Evolutionary conservation across 2,797 vertebrate species (phyloP), one percentile per base, ranked within the genome.

Genomic region (Epinephelus coioides): DNA sequence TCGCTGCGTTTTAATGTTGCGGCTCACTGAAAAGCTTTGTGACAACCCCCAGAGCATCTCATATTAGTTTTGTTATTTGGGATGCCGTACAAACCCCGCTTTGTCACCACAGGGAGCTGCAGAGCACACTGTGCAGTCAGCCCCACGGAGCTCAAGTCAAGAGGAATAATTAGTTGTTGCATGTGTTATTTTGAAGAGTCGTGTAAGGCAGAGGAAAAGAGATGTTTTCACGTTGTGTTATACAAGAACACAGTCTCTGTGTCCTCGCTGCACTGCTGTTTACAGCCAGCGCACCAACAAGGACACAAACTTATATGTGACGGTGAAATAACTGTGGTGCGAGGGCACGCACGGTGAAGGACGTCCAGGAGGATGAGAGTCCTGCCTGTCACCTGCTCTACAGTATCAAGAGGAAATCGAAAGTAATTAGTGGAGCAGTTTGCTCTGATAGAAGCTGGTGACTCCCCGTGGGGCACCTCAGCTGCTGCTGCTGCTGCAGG

Each of bases 401-500:
- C 63, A 23, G 23, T 51, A 64, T 78, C 6, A 34, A 56, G 68
- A 72, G 60, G 70, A 81, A 80, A 86, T 85, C 30, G 9, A 67
- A 86, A 43, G 76, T 85, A 57, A 82, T 86, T 82, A 84, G 63
- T 43, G 0, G 64, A 76, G 73, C 62, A 63, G 79, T 86, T 81
- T 79, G 51, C 72, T 74, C 5, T 38, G 59, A 66, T 55, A 69
- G 71, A 67, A 67, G 60, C 23, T 3, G 44, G 30, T 21, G 64
- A 76, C 82, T 87, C 87, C 82, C 86, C 72, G 82, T 43, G 76
- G 55, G 78, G 76, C 79, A 55, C 71, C 84, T 86, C 76, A 40
- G 81, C 40, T 43, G 40, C 40, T 43, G 40, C 81, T 66, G 72
- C 81, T 66, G 72, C 82, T 56, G 85, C 88, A 87, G 76, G 56